Conservation (phyloP, 2,113 vertebrate species). For the Rhipidura dahli region DNA sequence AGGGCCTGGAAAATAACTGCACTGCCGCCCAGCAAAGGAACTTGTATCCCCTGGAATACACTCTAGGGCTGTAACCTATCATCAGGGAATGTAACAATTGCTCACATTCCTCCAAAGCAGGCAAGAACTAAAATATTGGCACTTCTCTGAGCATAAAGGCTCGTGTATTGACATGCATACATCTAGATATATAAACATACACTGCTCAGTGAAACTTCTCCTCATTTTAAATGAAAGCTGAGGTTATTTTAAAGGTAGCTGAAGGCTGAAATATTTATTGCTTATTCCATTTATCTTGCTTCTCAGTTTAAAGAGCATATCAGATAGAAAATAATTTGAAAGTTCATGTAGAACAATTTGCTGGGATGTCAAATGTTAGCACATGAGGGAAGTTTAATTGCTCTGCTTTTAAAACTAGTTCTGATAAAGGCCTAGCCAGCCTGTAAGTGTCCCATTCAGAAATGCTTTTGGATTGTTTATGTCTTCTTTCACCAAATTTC, state of each 20-base stretch:
- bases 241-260: background rate
- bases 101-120: background rate
- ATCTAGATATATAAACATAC: background rate
- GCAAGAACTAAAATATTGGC: background rate
- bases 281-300: background rate
- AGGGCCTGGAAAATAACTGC: background rate
- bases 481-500: slow-evolving; percentile 78
- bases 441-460: slow-evolving; percentile 66
- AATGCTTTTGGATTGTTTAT: slow-evolving; percentile 68
- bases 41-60: background rate
- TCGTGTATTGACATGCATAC: background rate
- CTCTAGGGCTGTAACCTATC: background rate
- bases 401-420: slow-evolving; percentile 40
- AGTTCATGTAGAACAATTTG: background rate
- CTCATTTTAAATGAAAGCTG: background rate
- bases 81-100: background rate
- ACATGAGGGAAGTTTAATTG: background rate
- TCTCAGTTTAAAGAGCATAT: background rate
- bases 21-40: background rate
- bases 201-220: background rate
- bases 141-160: background rate
- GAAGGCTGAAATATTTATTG: background rate
- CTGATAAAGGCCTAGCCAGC: slow-evolving; percentile 58
- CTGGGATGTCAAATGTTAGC: background rate
- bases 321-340: background rate